Percentiles rank a stretch among this genome's conserved stretches.
Evolutionary conservation across 2,113 vertebrate species (phyloP).

Genomic region (Chelonoidis abingdonii): DNA sequence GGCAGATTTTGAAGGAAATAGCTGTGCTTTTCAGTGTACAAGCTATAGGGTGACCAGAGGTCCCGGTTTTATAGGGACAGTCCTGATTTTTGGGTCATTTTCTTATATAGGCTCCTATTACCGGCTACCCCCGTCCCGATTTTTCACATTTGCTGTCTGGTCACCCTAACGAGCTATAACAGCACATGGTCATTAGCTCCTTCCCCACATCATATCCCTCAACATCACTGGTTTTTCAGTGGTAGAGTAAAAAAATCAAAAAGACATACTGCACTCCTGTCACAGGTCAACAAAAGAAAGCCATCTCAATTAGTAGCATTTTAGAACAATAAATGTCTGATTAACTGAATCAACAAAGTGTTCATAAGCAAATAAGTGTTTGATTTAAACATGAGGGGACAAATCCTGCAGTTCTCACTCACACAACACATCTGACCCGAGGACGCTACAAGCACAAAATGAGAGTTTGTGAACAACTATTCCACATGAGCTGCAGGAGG

Average conservation of each 20-base stretch:
- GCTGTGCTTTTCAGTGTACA: conserved; percentile 57
- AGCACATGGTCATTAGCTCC: conserved; percentile 66
- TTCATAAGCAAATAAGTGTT: background rate
- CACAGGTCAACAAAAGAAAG: conserved; percentile 57
- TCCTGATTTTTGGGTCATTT: no score
- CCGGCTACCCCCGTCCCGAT: no score
- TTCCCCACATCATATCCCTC: conserved; percentile 46
- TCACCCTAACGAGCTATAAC: conserved; percentile 38
- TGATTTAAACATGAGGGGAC: background rate
- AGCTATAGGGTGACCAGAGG: background rate
- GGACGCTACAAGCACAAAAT: background rate
- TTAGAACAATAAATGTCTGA: conserved; percentile 23
- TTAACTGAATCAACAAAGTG: conserved; percentile 2
- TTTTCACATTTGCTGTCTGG: no score
- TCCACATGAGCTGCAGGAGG: background rate
- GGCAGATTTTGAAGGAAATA: conserved; percentile 72
- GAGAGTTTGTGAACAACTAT: background rate
- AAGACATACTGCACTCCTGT: conserved; percentile 50
- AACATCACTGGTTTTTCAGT: conserved; percentile 30
- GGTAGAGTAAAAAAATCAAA: conserved; percentile 1
- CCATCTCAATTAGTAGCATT: conserved; percentile 46
- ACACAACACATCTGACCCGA: background rate
- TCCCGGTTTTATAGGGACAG: no score
- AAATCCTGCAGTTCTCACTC: background rate
- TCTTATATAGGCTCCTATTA: no score